A percentile compares a stretch with the other conserved stretches of the same genome.
phyloP scores from a whole-genome alignment of 1,140 invertebrate species.

The Drusus annulatus region DNA sequence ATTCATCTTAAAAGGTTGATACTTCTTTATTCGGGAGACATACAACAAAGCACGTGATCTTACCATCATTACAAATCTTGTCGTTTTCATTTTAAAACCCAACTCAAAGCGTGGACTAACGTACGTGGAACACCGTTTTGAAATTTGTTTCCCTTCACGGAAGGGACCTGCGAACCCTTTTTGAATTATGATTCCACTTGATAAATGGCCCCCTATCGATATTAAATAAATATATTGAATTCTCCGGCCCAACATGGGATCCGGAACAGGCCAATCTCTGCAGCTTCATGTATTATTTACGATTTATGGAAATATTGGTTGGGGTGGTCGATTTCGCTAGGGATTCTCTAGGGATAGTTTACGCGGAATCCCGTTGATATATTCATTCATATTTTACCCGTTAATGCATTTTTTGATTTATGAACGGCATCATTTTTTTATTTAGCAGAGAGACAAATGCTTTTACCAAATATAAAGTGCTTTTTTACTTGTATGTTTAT shows the following conservation, averaged over 20 bases:
- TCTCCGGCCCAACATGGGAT: conserved; percentile 19
- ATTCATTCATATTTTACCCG: conserved; percentile 57
- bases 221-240: conserved; percentile 59
- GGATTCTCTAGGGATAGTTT: conserved; percentile 38
- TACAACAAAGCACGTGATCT: no score
- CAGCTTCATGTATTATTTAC: conserved; percentile 58
- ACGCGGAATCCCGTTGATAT: conserved; percentile 49
- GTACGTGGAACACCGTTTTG: conserved; percentile 9
- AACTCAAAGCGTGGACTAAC: background rate
- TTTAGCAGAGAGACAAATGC: conserved; percentile 52
- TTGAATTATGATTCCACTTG: conserved; percentile 50
- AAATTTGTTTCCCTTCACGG: conserved; percentile 39
- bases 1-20: no score
- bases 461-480: conserved; percentile 1
- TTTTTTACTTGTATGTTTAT: background rate
- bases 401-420: conserved; percentile 59
- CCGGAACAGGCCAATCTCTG: conserved; percentile 57
- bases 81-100: conserved; percentile 2
- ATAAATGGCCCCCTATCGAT: conserved; percentile 56
- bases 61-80: background rate
- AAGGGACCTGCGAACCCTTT: conserved; percentile 6
- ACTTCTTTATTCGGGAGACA: no score
- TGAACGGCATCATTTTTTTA: conserved; percentile 30
- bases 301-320: conserved; percentile 57
- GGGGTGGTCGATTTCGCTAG: conserved; percentile 20